Evolutionary conservation across 2,888 invertebrate species (phyloP), one percentile per base, ranked within the genome.

Genomic region (Perizoma flavofasciatum): DNA sequence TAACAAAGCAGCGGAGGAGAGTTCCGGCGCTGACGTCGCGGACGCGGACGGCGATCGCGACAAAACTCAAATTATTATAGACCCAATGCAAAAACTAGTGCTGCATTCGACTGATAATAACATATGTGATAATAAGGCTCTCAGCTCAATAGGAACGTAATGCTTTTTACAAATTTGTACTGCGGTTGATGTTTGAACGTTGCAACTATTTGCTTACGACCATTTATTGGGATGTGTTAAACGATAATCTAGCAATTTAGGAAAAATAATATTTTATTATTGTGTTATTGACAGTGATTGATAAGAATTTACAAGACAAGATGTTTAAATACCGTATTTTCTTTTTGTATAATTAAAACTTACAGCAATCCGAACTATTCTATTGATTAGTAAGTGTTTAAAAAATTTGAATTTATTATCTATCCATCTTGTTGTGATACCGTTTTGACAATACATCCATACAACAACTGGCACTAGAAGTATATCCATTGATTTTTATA

Each of bases 21-120:
- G 70, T 6, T 66, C 74, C 0, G 62, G 57, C 7, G 56, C 65
- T 6, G 67, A 69, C n/a, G 33, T 56, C 4, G 52, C 55, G 4
- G 65, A 64, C 37, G 49, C 63, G 44, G 51, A 57, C 11, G 50
- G 69, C 44, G 69, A 72, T 50, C 57, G 86, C 87, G 89, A 88
- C 68, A 85, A 82, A 83, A 83, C 87, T 86, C 87, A 88, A 80
- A 83, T 89, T 79, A 89, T 92, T 79, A 71, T 92, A 89, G 89
- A 92, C 78, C 86, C 92, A 84, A 89, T 92, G 92, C 92, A 89
- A 85, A 90, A 92, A 71, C 59, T 92, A 88, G 88, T 86, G 83
- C 82, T 92, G 89, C 89, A 86, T 82, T 81, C 91, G 92, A 92
- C 92, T 91, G 92, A 92, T 88, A 92, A 87, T 78, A 88, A 88